phyloP scores from a whole-genome alignment of 2,797 vertebrate genomes.

The Knipowitschia caucasica region DNA sequence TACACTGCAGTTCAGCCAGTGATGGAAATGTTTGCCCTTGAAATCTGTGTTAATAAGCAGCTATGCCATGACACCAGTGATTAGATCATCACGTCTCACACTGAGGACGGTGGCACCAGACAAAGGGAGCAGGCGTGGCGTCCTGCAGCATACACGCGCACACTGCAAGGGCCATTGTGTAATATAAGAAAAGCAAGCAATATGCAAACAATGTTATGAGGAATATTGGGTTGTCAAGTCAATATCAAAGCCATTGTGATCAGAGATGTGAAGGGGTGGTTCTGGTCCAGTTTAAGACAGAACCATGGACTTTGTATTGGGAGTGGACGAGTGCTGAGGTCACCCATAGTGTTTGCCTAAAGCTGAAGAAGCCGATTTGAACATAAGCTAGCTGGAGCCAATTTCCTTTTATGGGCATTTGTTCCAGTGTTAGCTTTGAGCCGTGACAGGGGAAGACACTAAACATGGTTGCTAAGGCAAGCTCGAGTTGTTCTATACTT shows the following conservation, averaged over 20 bases:
- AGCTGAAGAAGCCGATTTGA: too few species aligned
- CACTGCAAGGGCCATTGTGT: background rate
- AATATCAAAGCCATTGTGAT: background rate
- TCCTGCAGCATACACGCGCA: conserved; percentile 20
- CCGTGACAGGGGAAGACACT: too few species aligned
- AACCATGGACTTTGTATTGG: too few species aligned
- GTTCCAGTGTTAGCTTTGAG: too few species aligned
- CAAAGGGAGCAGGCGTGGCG: conserved; percentile 49
- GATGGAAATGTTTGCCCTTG: conserved; percentile 70
- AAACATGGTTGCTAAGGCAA: too few species aligned
- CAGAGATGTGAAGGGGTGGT: background rate
- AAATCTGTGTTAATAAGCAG: conserved; percentile 70
- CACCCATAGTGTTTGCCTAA: too few species aligned
- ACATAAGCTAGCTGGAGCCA: too few species aligned
- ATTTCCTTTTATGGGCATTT: too few species aligned
- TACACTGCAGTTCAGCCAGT: conserved; percentile 39
- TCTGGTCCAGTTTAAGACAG: too few species aligned
- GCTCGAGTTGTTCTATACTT: too few species aligned
- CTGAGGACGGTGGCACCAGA: conserved; percentile 61
- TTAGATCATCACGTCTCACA: conserved; percentile 71
- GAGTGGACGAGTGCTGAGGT: too few species aligned
- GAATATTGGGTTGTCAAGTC: background rate
- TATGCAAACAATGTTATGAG: background rate
- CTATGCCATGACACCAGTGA: conserved; percentile 63
- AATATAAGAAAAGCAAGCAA: background rate